Conservation (phyloP, 1,140 invertebrate species). For the Bombus pascuorum region DNA sequence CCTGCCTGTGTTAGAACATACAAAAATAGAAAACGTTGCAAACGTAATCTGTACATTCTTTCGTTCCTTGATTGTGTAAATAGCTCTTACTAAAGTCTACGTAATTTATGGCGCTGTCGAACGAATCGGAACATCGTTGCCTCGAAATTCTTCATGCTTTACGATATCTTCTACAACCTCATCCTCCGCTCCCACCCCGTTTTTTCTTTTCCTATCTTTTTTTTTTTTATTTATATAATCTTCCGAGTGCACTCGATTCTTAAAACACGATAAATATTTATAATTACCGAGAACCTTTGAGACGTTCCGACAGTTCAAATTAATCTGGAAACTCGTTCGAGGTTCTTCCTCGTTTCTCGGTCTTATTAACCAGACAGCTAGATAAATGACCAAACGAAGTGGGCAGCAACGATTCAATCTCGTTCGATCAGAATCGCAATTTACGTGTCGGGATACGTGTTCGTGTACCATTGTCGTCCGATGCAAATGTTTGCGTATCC, state of each 20-base stretch:
- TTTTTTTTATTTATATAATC: background rate
- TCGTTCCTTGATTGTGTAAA: background rate
- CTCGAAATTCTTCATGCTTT: background rate
- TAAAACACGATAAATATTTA: background rate
- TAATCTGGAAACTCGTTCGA: background rate
- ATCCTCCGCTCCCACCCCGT: no score
- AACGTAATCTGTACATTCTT: background rate
- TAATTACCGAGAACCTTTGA: background rate
- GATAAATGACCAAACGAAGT: background rate
- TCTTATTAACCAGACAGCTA: background rate
- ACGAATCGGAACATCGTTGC: background rate
- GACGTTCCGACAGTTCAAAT: background rate
- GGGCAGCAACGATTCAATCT: background rate
- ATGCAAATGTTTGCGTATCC: background rate
- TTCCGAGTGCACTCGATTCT: background rate
- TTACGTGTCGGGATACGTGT: slow-evolving; percentile 1
- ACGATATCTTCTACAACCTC: background rate
- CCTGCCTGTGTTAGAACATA: background rate
- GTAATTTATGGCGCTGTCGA: background rate
- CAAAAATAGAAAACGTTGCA: background rate
- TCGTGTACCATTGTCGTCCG: background rate
- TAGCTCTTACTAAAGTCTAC: background rate
- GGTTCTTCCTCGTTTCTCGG: no score
- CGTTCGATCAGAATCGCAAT: background rate
- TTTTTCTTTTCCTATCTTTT: no score